phyloP scores from a whole-genome alignment of 2,888 invertebrate genomes.

The Noctua janthina region DNA sequence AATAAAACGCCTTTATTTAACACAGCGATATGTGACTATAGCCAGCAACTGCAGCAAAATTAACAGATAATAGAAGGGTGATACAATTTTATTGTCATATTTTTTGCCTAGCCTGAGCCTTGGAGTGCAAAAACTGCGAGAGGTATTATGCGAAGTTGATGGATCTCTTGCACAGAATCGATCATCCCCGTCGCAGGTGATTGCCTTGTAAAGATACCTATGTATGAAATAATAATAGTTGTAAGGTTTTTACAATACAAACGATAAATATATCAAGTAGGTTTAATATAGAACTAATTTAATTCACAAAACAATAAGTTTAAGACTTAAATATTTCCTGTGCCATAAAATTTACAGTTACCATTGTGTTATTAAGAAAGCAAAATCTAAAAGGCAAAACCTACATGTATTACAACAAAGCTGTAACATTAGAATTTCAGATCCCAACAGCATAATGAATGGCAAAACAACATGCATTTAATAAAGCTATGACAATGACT shows the following conservation, averaged over 20 bases:
- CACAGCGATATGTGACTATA: constrained; percentile 17
- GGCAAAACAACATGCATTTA: constrained; percentile 66
- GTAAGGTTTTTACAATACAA: neutral
- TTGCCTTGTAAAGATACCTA: constrained; percentile 35
- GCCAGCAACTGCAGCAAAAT: constrained; percentile 35
- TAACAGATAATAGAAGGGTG: constrained; percentile 28
- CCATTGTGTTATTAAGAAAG: constrained; percentile 36
- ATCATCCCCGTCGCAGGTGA: constrained; percentile 60
- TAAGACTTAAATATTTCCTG: neutral
- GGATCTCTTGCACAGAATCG: constrained; percentile 69
- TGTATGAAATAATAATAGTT: neutral
- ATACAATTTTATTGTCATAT: constrained; percentile 31
- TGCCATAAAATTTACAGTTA: neutral
- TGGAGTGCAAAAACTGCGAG: constrained; percentile 61
- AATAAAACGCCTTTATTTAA: constrained; percentile 34
- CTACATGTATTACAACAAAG: constrained; percentile 42
- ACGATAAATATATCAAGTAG: neutral
- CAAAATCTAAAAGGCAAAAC: constrained; percentile 39
- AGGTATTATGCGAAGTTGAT: constrained; percentile 70
- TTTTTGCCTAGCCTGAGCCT: constrained; percentile 13
- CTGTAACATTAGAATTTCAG: constrained; percentile 57
- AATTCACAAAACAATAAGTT: neutral
- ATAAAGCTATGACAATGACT: constrained; percentile 73
- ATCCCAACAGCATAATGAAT: constrained; percentile 63
- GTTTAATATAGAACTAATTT: neutral